Percentiles rank a stretch among this genome's conserved stretches.
phyloP scores from a whole-genome alignment of 2,797 vertebrate genomes.

The Nyctibius grandis region DNA sequence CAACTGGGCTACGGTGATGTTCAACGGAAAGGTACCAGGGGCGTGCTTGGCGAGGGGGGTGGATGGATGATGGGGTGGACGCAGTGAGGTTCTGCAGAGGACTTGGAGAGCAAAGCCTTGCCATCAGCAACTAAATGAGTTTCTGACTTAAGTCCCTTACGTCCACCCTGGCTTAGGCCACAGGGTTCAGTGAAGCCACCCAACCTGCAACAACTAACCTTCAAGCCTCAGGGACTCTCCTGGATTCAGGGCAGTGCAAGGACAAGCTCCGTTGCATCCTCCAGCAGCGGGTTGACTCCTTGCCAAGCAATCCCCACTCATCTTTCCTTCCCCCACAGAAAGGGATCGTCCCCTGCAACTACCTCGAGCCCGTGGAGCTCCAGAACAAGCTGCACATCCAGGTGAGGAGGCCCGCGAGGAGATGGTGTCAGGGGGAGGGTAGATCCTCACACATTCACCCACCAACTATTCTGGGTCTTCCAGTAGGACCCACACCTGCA shows the following conservation, averaged over 20 bases:
- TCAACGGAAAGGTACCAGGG: slow-evolving; percentile 88
- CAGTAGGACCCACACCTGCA: neutral
- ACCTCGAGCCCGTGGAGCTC: slow-evolving; percentile 86
- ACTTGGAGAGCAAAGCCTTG: neutral
- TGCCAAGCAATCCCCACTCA: neutral
- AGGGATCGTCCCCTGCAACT: slow-evolving; percentile 95
- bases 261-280: neutral
- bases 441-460: neutral
- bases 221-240: neutral
- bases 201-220: neutral
- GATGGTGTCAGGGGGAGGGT: neutral
- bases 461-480: neutral
- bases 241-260: neutral
- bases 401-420: slow-evolving; percentile 20
- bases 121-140: neutral
- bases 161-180: neutral
- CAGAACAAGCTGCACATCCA: slow-evolving; percentile 66
- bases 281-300: neutral
- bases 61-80: rapidly evolving
- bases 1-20: slow-evolving; percentile 95
- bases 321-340: slow-evolving; percentile 70
- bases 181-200: neutral
- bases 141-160: neutral
- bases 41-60: neutral
- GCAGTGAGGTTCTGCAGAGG: neutral